These are phyloP conservation scores for Poeciliopsis turrubarensis DNA, from an alignment of 2,113 vertebrate species.

Conservation along the genomic window DNA sequence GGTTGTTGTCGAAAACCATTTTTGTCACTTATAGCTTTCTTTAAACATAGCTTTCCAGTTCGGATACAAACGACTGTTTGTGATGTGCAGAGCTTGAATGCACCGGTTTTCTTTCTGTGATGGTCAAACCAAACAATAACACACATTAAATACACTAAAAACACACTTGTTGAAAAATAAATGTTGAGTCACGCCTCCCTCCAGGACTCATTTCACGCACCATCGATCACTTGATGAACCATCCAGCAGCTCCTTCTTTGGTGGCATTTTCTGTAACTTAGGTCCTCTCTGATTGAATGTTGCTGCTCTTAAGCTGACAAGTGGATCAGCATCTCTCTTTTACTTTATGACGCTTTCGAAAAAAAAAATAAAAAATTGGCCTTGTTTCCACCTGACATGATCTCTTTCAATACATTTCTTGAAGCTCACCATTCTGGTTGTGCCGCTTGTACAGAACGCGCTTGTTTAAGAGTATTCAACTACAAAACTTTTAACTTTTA, in stretches of 20 bases:
- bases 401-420: background rate
- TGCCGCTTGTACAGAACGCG: too few species aligned
- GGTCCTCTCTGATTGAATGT: slow-evolving; percentile 10
- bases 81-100: too few species aligned
- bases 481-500: too few species aligned
- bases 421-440: background rate
- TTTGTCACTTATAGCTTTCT: too few species aligned
- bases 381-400: background rate
- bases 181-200: slow-evolving; percentile 1
- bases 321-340: slow-evolving; percentile 6
- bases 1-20: too few species aligned
- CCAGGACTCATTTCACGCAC: slow-evolving; percentile 25
- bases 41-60: too few species aligned
- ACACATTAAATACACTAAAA: background rate
- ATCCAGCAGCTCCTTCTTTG: slow-evolving; percentile 17
- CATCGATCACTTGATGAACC: slow-evolving; percentile 34
- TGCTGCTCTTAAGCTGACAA: slow-evolving; percentile 16
- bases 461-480: too few species aligned
- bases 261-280: slow-evolving; percentile 20
- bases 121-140: background rate
- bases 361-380: background rate
- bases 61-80: too few species aligned
- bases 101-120: background rate
- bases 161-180: slow-evolving; percentile 7
- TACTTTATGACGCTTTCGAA: slow-evolving; percentile 1